Base-by-base conservation (phyloP, 92 coral and sea anemone species). In the Desmophyllum pertusum region DNA sequence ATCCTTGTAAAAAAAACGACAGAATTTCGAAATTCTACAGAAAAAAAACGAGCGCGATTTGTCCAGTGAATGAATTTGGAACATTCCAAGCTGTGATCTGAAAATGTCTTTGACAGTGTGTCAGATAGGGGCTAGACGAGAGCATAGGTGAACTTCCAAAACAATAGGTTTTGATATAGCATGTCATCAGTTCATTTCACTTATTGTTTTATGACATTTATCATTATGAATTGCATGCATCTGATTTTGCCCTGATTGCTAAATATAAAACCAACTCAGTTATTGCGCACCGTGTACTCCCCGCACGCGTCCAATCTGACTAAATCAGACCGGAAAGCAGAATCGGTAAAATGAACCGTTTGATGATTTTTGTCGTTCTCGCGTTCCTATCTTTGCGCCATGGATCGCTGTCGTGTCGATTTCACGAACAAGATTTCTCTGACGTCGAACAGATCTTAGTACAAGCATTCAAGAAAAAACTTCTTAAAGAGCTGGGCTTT, bases 401-500 rank as follows among this genome's bases (percentile, higher is more conserved):
- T 51, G 66, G 43, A 65, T 48, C 84, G 40, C 25, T 68, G 48
- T 37, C 76, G 66, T 48, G 31, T 48, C 77, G 31, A 35, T 7
- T 70, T 37, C 38, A 51, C 66, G 29, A n/a, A 15, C 46, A 18
- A 36, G 48, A 80, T 15, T 14, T 80, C 14, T 51, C 76, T 50
- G 84, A 68, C 10, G 39, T 37, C 25, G 76, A 80, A 39, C 39
- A 69, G 66, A 33, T 67, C 37, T 38, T 46, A 13, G 50, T 80
- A 29, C 76, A 80, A 39, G 11, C 66, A 10, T 80, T 80, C 48
- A 80, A 80, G 84, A 17, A 37, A 80, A 80, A 69, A 36, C 68
- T 83, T 17, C 86, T 83, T 40, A 83, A 63, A 41, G 80, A 73
- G 45, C 43, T 83, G 40, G 86, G 86, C 6, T 45, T 83, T 30